phyloP scores from a whole-genome alignment of 1,140 invertebrate species.

The Drosophila burlai region DNA sequence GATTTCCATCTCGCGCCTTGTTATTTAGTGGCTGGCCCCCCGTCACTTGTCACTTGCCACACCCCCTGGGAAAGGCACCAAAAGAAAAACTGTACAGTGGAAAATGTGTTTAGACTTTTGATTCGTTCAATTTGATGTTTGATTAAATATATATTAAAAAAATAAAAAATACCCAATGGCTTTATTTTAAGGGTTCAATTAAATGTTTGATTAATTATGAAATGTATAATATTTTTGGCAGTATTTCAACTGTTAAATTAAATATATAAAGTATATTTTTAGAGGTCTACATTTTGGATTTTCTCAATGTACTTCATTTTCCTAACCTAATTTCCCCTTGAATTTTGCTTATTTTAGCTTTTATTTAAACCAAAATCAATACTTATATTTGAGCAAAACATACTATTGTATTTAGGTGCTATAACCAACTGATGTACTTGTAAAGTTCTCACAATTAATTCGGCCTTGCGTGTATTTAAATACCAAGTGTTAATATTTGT shows the following conservation, averaged over 20 bases:
- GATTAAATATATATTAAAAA: neutral
- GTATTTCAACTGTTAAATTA: neutral
- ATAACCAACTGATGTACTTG: neutral
- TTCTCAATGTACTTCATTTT: too few relatives aligned
- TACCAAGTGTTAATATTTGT: slow-evolving; percentile 6
- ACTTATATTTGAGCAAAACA: neutral
- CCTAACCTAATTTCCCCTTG: neutral
- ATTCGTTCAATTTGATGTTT: neutral
- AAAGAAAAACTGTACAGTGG: neutral
- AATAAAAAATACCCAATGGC: neutral
- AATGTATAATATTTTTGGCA: neutral
- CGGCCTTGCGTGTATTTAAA: slow-evolving; percentile 11
- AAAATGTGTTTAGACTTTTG: neutral
- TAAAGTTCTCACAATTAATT: slow-evolving; percentile 5
- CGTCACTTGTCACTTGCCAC: slow-evolving; percentile 20
- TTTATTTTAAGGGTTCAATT: neutral
- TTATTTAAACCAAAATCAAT: neutral
- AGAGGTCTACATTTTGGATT: neutral
- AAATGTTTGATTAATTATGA: neutral
- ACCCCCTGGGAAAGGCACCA: neutral
- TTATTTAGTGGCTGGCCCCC: slow-evolving; percentile 20
- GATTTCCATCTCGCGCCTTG: slow-evolving; percentile 13
- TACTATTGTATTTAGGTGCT: neutral
- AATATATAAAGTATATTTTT: neutral
- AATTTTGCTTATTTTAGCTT: neutral